Evolutionary conservation across 2,113 vertebrate species (phyloP).

Genomic region (Struthidea cinerea): DNA sequence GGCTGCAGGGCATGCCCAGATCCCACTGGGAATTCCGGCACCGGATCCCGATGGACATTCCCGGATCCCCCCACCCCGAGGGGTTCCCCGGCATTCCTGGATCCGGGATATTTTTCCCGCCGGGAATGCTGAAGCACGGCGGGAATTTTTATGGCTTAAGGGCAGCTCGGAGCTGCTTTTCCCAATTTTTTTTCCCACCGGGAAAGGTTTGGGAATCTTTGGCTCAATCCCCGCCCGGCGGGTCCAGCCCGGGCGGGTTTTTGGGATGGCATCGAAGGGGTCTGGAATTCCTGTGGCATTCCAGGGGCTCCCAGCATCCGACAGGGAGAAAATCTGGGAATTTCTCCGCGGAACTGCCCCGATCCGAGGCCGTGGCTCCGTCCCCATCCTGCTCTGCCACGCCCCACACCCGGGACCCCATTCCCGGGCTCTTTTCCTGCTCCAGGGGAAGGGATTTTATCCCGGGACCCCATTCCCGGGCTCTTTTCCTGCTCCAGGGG

Average conservation of each 20-base stretch:
- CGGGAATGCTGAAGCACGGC: background rate
- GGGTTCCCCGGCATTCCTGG: background rate
- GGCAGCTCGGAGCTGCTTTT: background rate
- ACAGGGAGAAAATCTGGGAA: background rate
- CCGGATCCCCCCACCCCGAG: background rate
- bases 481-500: background rate
- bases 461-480: background rate
- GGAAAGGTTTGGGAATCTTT: background rate
- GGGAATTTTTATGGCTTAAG: background rate
- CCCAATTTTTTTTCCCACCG: background rate
- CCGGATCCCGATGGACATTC: accelerated
- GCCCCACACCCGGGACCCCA: background rate
- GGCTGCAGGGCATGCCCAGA: background rate
- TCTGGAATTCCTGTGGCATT: background rate
- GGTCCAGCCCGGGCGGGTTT: background rate
- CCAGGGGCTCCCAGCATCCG: background rate
- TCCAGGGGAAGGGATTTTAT: background rate
- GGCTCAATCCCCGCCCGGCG: background rate
- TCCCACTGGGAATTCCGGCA: background rate
- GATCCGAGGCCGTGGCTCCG: background rate
- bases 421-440: background rate
- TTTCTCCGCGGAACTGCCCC: background rate
- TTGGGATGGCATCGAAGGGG: accelerated
- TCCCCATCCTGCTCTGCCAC: background rate
- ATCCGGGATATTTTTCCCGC: accelerated